These are phyloP conservation scores for Tipula lateralis DNA, from an alignment of 2,888 invertebrate genomes.

Conservation along the genomic window DNA sequence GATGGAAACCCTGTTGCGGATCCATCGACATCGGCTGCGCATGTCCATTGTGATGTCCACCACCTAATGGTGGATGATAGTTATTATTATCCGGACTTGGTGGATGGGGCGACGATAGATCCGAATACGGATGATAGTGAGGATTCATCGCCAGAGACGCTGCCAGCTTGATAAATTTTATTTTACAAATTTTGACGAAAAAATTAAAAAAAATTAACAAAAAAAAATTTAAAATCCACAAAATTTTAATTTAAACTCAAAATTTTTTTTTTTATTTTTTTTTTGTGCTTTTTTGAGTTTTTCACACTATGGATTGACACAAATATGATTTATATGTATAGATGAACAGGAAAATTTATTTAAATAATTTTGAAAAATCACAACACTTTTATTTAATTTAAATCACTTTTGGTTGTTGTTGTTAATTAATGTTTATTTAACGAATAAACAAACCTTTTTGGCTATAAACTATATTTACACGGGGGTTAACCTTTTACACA, in stretches of 20 bases:
- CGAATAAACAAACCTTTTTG: background rate
- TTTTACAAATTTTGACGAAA: constrained; percentile 6
- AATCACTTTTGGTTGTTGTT: background rate
- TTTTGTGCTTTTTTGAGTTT: background rate
- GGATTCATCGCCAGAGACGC: constrained; percentile 86
- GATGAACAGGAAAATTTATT: background rate
- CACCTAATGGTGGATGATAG: constrained; percentile 54
- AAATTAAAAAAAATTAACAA: constrained; percentile 6
- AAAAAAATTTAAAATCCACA: background rate
- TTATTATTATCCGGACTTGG: constrained; percentile 69
- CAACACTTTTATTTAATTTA: constrained; percentile 15
- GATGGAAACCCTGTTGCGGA: constrained; percentile 36
- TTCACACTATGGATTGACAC: background rate
- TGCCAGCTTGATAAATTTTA: constrained; percentile 70
- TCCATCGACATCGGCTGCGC: constrained; percentile 34
- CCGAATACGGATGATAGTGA: constrained; percentile 81
- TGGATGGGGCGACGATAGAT: constrained; percentile 73
- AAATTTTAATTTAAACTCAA: background rate
- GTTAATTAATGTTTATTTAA: background rate
- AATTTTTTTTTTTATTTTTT: background rate
- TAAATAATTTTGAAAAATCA: constrained; percentile 4
- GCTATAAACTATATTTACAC: background rate
- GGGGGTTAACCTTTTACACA: constrained; percentile 16
- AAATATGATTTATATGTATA: background rate
- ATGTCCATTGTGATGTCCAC: constrained; percentile 50